Conservation (phyloP, 2,797 vertebrate genomes). For the Denticeps clupeoides region DNA sequence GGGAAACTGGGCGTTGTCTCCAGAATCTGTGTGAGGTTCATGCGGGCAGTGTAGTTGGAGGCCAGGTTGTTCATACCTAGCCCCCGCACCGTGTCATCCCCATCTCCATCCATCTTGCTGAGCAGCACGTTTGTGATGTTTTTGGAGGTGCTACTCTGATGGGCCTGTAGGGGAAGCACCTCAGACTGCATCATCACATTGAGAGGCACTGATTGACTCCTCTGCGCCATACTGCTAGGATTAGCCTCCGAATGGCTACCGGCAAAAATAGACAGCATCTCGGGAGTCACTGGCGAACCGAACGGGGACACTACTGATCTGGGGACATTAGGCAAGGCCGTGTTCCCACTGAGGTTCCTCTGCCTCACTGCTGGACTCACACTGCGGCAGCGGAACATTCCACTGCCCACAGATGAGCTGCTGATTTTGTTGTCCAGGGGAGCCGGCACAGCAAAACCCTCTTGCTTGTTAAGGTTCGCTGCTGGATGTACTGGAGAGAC, state of each 20-base stretch:
- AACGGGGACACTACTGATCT: constrained; percentile 74
- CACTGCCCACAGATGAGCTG: constrained; percentile 51
- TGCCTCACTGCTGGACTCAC: constrained; percentile 95
- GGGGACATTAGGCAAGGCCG: constrained; percentile 56
- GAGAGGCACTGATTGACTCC: constrained; percentile 92
- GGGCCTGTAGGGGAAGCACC: constrained; percentile 58
- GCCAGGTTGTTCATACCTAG: constrained; percentile 83
- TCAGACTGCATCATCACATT: constrained; percentile 98
- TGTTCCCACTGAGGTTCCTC: constrained; percentile 76
- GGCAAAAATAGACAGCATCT: constrained; percentile 75
- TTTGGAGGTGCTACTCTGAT: constrained; percentile 53
- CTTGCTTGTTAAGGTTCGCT: constrained; percentile 70
- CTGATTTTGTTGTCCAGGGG: constrained; percentile 83
- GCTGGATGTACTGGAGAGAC: constrained; percentile 90
- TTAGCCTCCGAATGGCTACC: constrained; percentile 64
- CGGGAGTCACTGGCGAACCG: constrained; percentile 72
- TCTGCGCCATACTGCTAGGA: constrained; percentile 79
- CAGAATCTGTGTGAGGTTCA: constrained; percentile 97
- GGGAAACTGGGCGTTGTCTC: constrained; percentile 72
- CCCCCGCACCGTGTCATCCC: constrained; percentile 72
- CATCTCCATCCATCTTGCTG: constrained; percentile 84
- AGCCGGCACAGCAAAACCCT: constrained; percentile 93
- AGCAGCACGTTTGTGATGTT: constrained; percentile 83
- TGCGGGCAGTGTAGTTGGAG: constrained; percentile 87
- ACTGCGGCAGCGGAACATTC: constrained; percentile 82